These are phyloP conservation scores for Hypanus sabinus DNA, from an alignment of 2,113 vertebrate genomes.

Conservation along the genomic window DNA sequence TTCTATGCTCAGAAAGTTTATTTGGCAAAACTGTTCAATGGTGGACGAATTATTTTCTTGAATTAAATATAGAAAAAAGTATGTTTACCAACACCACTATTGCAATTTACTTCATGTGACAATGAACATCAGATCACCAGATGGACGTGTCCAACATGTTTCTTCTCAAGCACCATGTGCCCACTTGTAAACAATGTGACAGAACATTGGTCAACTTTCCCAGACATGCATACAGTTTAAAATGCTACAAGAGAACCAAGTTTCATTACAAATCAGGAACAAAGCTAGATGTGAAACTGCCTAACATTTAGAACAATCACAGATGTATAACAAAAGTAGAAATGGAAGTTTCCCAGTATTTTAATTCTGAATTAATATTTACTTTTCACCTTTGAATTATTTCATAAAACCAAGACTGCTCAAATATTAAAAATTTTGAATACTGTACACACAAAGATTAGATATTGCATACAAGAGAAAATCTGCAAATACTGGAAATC, in stretches of 20 bases:
- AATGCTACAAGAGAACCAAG: constrained; percentile 1
- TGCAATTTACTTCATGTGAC: background rate
- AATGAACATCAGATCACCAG: background rate
- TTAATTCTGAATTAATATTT: background rate
- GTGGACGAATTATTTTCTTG: too few relatives aligned
- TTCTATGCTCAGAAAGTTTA: too few relatives aligned
- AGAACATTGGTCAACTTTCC: background rate
- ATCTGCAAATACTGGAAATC: too few relatives aligned
- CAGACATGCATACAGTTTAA: constrained; percentile 4
- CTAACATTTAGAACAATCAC: constrained; percentile 10
- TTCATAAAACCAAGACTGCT: background rate
- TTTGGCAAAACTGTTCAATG: too few relatives aligned
- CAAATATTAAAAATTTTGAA: background rate
- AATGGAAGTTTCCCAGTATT: background rate
- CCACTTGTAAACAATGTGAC: too few relatives aligned
- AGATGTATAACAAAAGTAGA: background rate
- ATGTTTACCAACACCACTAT: background rate
- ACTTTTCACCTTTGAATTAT: background rate
- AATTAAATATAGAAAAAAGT: background rate
- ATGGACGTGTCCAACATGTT: background rate
- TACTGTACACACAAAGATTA: background rate
- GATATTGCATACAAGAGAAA: background rate
- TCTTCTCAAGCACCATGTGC: background rate
- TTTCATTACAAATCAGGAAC: constrained; percentile 29
- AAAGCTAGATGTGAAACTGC: constrained; percentile 25